Evolutionary conservation across 2,113 vertebrate genomes (phyloP).

Genomic region (Sturnus vulgaris): DNA sequence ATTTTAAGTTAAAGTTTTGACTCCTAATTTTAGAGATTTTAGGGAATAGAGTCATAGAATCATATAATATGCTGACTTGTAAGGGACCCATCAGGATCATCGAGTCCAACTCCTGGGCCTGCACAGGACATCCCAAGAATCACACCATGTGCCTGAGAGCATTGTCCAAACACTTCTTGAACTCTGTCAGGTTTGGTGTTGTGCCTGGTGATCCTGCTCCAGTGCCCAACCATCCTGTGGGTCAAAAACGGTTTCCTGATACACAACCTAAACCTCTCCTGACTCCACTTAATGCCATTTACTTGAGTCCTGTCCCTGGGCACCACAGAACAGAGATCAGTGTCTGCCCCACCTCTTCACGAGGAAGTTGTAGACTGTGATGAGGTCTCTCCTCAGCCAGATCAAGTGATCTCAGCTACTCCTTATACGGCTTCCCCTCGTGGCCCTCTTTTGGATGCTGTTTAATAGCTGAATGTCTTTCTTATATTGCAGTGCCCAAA

Average conservation of each 20-base stretch:
- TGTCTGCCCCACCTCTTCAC: background rate
- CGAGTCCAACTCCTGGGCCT: background rate
- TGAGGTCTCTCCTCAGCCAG: background rate
- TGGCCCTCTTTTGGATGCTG: background rate
- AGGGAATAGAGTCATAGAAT: background rate
- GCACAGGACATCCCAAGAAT: background rate
- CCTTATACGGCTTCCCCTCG: background rate
- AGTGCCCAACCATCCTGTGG: background rate
- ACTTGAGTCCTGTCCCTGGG: rapidly evolving
- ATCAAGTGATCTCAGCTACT: background rate
- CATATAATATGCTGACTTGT: background rate
- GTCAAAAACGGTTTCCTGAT: background rate
- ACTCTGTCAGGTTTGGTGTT: background rate
- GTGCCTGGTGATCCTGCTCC: background rate
- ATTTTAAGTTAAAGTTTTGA: background rate
- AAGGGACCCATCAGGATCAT: background rate
- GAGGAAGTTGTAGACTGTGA: background rate
- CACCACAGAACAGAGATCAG: background rate
- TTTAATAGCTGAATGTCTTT: background rate
- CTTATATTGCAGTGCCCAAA: background rate
- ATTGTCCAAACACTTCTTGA: background rate
- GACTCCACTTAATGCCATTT: background rate
- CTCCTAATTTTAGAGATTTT: background rate
- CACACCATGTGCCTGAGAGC: background rate
- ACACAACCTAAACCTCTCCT: background rate